Evolutionary conservation across 2,888 invertebrate species (phyloP).

Genomic region (Lapara coniferarum): DNA sequence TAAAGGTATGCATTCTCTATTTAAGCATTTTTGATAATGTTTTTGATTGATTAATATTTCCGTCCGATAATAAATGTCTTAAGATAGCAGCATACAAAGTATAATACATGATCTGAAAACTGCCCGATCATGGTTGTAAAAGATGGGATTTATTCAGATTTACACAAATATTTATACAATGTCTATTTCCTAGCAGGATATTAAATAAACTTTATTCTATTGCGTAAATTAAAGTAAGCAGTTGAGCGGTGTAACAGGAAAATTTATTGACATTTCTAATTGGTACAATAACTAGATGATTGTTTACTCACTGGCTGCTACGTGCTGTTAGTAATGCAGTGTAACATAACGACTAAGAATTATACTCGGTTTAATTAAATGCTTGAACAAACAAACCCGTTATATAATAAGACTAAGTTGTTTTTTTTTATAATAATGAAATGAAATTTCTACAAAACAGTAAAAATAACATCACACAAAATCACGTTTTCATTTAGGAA

Average conservation of each 20-base stretch:
- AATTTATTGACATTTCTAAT: neutral
- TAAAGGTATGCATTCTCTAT: conserved; percentile 20
- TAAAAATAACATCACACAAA: neutral
- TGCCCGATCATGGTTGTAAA: neutral
- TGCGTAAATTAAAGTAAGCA: neutral
- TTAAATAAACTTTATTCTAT: too few species aligned
- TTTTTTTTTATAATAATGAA: conserved; percentile 19
- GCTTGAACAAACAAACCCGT: conserved; percentile 26
- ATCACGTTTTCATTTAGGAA: too few species aligned
- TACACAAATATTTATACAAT: neutral
- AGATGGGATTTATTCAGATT: neutral
- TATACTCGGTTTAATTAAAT: conserved; percentile 15
- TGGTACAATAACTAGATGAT: neutral
- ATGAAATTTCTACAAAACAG: conserved; percentile 2
- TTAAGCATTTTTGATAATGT: neutral
- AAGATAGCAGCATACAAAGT: neutral
- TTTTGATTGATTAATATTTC: neutral
- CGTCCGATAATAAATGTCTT: neutral
- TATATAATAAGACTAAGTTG: conserved; percentile 23
- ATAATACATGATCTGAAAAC: neutral
- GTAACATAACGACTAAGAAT: conserved; percentile 30
- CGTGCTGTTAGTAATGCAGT: conserved; percentile 27
- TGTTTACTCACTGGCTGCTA: conserved; percentile 35
- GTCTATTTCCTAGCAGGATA: too few species aligned
- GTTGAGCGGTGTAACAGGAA: neutral